Evolutionary conservation across 2,797 vertebrate species (phyloP).

Genomic region (Florisuga fusca): DNA sequence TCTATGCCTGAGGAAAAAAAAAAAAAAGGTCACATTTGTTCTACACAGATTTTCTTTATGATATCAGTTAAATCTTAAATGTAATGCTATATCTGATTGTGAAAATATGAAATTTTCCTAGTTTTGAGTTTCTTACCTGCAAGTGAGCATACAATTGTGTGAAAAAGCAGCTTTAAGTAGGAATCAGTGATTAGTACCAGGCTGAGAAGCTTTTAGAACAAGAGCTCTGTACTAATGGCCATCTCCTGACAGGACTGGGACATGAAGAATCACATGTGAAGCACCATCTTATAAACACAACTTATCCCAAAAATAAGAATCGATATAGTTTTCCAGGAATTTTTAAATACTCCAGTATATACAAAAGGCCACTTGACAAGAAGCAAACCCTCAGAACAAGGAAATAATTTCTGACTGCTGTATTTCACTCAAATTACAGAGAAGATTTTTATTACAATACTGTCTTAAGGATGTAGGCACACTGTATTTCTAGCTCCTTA

Average conservation of each 20-base stretch:
- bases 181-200: conserved; percentile 82
- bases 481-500: neutral
- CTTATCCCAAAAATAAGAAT: neutral
- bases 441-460: neutral
- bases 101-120: neutral
- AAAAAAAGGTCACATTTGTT: neutral
- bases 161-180: conserved; percentile 88
- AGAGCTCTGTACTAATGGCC: conserved; percentile 91
- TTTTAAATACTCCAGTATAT: neutral
- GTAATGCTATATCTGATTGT: neutral
- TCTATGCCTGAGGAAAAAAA: conserved; percentile 57
- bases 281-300: neutral
- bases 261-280: neutral
- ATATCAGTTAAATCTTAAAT: neutral
- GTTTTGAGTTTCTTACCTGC: conserved; percentile 78
- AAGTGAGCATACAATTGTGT: conserved; percentile 85
- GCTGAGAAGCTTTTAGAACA: conserved; percentile 78
- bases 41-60: neutral
- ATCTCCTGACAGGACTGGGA: conserved; percentile 80
- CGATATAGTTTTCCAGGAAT: neutral
- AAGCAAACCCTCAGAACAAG: neutral
- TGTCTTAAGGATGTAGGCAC: neutral
- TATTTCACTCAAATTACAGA: neutral
- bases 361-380: neutral
- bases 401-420: neutral